Conservation (phyloP, 1,140 invertebrate species). For the Maniola jurtina region DNA sequence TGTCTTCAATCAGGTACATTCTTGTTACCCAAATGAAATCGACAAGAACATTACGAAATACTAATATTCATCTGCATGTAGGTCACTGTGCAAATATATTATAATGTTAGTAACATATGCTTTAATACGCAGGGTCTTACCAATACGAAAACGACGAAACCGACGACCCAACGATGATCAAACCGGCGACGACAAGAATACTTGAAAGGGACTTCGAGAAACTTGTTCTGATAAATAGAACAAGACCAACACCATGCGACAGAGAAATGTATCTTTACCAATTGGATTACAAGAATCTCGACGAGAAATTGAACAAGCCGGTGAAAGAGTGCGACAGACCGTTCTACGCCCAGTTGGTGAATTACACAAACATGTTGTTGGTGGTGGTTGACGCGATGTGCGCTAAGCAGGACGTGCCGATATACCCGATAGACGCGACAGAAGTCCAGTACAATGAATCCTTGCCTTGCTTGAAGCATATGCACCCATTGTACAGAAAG, state of each 20-base stretch:
- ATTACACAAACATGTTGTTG: slow-evolving; percentile 90
- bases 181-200: slow-evolving; percentile 66
- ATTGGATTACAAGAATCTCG: slow-evolving; percentile 61
- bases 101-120: neutral
- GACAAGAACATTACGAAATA: neutral
- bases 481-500: slow-evolving; percentile 80
- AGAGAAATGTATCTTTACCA: slow-evolving; percentile 80
- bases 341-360: slow-evolving; percentile 90
- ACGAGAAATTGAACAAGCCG: slow-evolving; percentile 63
- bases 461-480: slow-evolving; percentile 82
- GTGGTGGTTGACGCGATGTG: slow-evolving; percentile 88
- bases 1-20: neutral
- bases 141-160: slow-evolving; percentile 75
- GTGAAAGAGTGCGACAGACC: slow-evolving; percentile 77
- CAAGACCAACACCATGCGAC: slow-evolving; percentile 88
- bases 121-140: slow-evolving; percentile 51
- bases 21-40: neutral
- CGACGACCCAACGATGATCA: slow-evolving; percentile 60
- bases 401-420: slow-evolving; percentile 63
- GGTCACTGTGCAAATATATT: neutral
- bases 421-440: slow-evolving; percentile 80
- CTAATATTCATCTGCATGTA: slow-evolving; percentile 27
- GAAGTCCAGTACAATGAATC: slow-evolving; percentile 83
- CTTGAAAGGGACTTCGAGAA: slow-evolving; percentile 80
- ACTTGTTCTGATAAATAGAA: slow-evolving; percentile 85